Base-by-base conservation (phyloP, 2,113 vertebrate species). In the Sylvicapra grimmia region DNA sequence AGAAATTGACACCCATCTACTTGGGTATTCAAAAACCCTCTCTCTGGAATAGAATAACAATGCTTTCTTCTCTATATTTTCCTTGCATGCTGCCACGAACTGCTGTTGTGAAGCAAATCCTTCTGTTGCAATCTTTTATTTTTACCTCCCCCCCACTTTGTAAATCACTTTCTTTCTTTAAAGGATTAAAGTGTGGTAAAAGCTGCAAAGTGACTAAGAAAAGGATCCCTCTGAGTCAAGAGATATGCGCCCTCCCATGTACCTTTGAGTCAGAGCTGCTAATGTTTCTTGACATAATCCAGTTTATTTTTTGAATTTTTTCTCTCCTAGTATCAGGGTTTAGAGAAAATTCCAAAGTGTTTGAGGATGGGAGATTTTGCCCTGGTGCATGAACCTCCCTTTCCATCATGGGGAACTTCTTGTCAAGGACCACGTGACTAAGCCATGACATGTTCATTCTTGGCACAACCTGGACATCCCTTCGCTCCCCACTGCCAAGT, bases 1-100 rank as follows among this genome's bases (percentile, higher is more conserved):
- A 94, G 92, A 97, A 98, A 98, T 97, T 96, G 97, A 98, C 96
- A 98, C 96, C 49, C 91, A 90, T 98, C 97, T 90, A 85, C 97
- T 97, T 97, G 61, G 8, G 86, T 80, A 88, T 96, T 98, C 96
- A 97, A 94, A 98, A 97, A 44, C 79, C 29, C 80, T 94, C 96
- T 98, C 97, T 96, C 79, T 23, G 89, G 93, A 96, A 65, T 56
- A 96, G 84, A 93, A 58, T 82, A 96, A 94, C 93, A 97, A 98
- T 97, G 93, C 91, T 65, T 94, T 91, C 89, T 95, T 56, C 86
- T 97, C 95, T 94, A 13, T 94, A 90, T 98, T 97, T 98, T 97
- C 91, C 96, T 96, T 90, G 89, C 94, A 77, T 86, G 79, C 91
- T 97, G 93, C 95, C 93, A 61, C 0, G 6, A 96, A 86, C 94